Base-by-base conservation (phyloP, 64 coral and sea anemone genomes). In the Montipora sp. region DNA sequence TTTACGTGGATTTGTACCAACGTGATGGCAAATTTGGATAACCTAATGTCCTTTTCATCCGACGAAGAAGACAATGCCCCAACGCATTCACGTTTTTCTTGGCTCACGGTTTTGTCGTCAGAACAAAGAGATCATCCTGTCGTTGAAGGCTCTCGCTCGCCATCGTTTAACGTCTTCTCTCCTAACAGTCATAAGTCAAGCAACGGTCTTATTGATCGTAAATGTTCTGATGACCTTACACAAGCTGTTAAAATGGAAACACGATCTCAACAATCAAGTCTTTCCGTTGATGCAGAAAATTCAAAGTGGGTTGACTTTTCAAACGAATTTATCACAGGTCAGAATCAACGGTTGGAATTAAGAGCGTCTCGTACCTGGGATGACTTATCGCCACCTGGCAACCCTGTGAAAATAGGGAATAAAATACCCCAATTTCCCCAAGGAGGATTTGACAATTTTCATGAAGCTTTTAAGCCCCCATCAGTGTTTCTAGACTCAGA, bases 11-110 rank as follows among this genome's bases (percentile, higher is more conserved):
- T 63, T 16, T 15, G 60, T 0, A 15, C 14, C 60, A 2, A 63
- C 60, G 14, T 16, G 19, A 85, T 47, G 66, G 82, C 45, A 18
- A 45, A 85, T 15, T 49, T 79, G 58, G 84, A 84, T 18, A 49
- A 98, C 57, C 78, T 98, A 9, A 98, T 98, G 84, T 81, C 79
- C 8, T 98, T 98, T 69, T 86, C 88, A 13, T 93, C 94, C 59
- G 92, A 94, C 27, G 92, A 98, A 81, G 92, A 94, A 13, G 79
- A 57, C 18, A 93, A 72, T 53, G 74, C 73, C 72, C 73, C 60
- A 51, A 46, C 24, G 78, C 14, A 45, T 24, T 49, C 67, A 5
- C 47, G 48, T 15, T 13, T 66, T 1, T 98, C 92, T 20, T 98
- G 95, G 95, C 7, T 89, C 4, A 43, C 89, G 18, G 73, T 94